Conservation (phyloP, 2,797 vertebrate species). For the Lates japonicus region DNA sequence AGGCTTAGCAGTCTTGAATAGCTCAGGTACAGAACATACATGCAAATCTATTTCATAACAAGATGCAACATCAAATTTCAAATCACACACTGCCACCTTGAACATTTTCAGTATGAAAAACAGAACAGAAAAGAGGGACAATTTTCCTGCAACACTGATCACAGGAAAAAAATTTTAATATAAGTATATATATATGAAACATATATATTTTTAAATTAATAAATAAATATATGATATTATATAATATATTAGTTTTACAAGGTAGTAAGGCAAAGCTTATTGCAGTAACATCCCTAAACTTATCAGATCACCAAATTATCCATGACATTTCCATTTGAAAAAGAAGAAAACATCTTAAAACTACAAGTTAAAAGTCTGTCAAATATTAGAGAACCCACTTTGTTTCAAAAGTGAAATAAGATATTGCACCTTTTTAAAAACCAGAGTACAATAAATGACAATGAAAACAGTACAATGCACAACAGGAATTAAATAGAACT, state of each 20-base stretch:
- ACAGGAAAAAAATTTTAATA: conserved; percentile 87
- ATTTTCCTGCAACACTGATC: conserved; percentile 91
- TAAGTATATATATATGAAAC: conserved; percentile 85
- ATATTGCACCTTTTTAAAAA: conserved; percentile 91
- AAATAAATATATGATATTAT: conserved; percentile 93
- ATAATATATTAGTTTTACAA: too few species aligned
- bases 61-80: conserved; percentile 93
- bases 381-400: conserved; percentile 89
- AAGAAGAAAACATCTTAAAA: conserved; percentile 82
- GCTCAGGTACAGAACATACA: conserved; percentile 84
- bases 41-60: too few species aligned
- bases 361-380: conserved; percentile 89
- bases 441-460: conserved; percentile 91
- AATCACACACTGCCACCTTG: conserved; percentile 89
- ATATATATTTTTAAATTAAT: conserved; percentile 97
- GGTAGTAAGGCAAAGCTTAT: conserved; percentile 88
- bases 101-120: conserved; percentile 91
- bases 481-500: conserved; percentile 89
- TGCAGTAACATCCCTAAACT: conserved; percentile 85
- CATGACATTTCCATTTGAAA: conserved; percentile 86
- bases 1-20: conserved; percentile 90
- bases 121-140: conserved; percentile 90
- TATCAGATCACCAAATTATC: conserved; percentile 88
- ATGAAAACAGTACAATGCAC: conserved; percentile 89
- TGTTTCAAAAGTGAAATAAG: conserved; percentile 91